Base-by-base conservation (phyloP, 2,113 vertebrate genomes). In the Emydocephalus ijimae region DNA sequence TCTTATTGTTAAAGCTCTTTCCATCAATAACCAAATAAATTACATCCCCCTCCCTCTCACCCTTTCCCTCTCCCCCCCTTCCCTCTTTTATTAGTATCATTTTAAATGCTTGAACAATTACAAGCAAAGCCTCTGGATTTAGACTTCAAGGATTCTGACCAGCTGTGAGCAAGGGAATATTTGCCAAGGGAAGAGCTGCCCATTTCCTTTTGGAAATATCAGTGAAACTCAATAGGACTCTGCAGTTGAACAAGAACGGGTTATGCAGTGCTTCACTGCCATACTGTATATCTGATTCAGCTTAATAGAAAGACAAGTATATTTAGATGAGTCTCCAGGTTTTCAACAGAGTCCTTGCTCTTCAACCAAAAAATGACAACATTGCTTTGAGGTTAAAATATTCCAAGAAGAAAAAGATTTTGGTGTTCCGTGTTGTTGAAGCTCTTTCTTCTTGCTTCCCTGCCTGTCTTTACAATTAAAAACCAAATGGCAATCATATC, bases 81-180 rank as follows among this genome's bases (percentile, higher is more conserved):
- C 11, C 29, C 9, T 64, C 11, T n/a, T 10, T 59, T 15, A 52
- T 74, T 61, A 29, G 11, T 0, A 21, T 87, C 45, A 88, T 93
- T 90, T 90, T 90, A 93, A 39, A 91, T 92, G 74, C 52, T 81
- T 14, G 88, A 85, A 29, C 93, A 95, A 55, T 11, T 56, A 10
- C 90, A 94, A 95, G 81, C 59, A 5, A 94, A 93, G n/a, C 26
- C 39, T 91, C 89, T 52, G 56, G 88, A 93, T 96, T 96, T 94
- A 93, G 89, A 85, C 89, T 94, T 86, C 50, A 93, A 86, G 90
- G 89, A 87, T 91, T 94, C 93, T 93, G 86, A 93, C 86, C 92
- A 93, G 0, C 94, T 95, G 93, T 89, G 91, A 94, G 94, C 94
- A 96, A 96, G 91, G 95, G 92, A 96, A 96, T 95, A 96, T 94